Evolutionary conservation across 1,140 invertebrate species (phyloP), one percentile per base, ranked within the genome.

Genomic region (Xylocopa sonorina): DNA sequence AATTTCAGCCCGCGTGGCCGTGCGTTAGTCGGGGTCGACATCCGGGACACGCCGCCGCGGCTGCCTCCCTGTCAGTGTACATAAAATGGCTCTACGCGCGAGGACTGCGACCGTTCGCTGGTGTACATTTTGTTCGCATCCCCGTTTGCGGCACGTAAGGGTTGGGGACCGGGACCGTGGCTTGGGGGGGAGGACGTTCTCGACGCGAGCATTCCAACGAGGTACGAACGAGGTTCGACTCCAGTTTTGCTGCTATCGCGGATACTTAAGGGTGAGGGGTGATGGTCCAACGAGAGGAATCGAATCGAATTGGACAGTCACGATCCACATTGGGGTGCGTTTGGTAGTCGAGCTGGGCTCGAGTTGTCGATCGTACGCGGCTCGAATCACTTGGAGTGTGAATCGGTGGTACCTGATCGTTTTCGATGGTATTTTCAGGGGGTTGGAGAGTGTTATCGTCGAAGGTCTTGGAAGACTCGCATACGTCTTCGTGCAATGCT

Each of bases 101-200:
- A 12, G 4, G 32, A 34, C 57, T 50, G n/a, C 66, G 80, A 77
- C 32, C 51, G 60, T 53, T 51, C n/a, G 64, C 77, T 84, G 68
- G 64, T 89, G 88, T 89, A 90, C 73, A 89, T 90, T 89, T 74
- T n/a, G n/a, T n/a, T n/a, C n/a, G n/a, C n/a, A n/a, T n/a, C n/a
- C n/a, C 14, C 24, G 38, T 27, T 48, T 24, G 0, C 53, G 41
- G 32, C 53, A 68, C 66, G 29, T n/a, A 12, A 27, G 10, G 60
- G 72, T 43, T 34, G 71, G 58, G 41, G 73, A n/a, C n/a, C n/a
- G n/a, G 68, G 75, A 72, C 57, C 67, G n/a, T 57, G 73, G 67
- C 57, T 69, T 57, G 27, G 32, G 27, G 55, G 14, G 63, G 34
- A n/a, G n/a, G n/a, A n/a, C n/a, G n/a, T n/a, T n/a, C n/a, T n/a